Base-by-base conservation (phyloP, 2,797 vertebrate genomes). In the Cuniculus paca region DNA sequence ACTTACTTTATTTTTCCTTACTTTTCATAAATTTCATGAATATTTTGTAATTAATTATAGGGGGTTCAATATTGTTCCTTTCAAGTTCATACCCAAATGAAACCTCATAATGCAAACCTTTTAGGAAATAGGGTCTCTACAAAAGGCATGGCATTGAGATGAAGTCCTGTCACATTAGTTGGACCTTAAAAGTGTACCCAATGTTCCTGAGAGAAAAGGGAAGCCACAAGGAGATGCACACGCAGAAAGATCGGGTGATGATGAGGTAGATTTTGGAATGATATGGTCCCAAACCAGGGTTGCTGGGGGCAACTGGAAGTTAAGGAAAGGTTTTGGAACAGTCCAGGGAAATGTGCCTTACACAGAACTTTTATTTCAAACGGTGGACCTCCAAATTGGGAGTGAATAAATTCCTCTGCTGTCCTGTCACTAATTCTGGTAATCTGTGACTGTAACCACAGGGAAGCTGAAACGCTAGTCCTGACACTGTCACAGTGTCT, bases 141-240 rank as follows among this genome's bases (percentile, higher is more conserved):
- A 78, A 7, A 45, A 31, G 14, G 28, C 6, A 7, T 54, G n/a
- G 26, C 54, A n/a, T 56, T 80, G 58, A 92, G 5, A 11, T 75
- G 19, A 26, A 2, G 5, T 84, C 10, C 52, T 75, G 34, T 7
- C 16, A 63, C 4, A 86, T 81, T 74, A 20, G 10, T 1, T 45
- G 14, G 3, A 1, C 5, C 5, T 54, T 60, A n/a, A 19, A 80
- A 58, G 0, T n/a, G 9, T 52, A 3, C 26, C 5, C 3, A 4
- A 2, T 74, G 5, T 61, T 45, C 39, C 54, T 84, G 26, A 48
- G 77, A 70, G 31, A 60, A 50, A 9, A 60, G 3, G 12, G 28
- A 11, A 65, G 45, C 34, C 24, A 52, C 1, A 26, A n/a, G 48
- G n/a, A 91, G n/a, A 58, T 2, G 50, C 6, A 6, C 2, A 50